Evolutionary conservation across 2,797 vertebrate genomes (phyloP), one percentile per base, ranked within the genome.

Genomic region (Octomys mimax): DNA sequence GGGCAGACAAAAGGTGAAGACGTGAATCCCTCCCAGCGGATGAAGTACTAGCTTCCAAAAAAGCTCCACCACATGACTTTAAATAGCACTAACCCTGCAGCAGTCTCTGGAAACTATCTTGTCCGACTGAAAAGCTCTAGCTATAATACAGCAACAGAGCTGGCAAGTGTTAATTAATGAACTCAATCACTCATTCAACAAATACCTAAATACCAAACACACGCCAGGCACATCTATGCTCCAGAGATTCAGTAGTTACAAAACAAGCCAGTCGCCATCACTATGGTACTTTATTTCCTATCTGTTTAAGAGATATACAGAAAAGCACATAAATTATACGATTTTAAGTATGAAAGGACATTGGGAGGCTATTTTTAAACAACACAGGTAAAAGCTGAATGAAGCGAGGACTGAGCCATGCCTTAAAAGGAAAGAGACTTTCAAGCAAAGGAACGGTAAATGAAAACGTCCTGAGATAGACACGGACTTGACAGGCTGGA

Each of bases 1-100:
- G 94, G 95, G 96, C 97, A 95, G 64, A 82, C 62, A 62, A 87
- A 73, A 94, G 78, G 81, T 31, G 10, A 57, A 61, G 7, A 5
- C 24, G 2, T 13, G 36, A 88, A 94, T 93, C 26, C 36, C 28
- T 66, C 33, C 3, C 39, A 36, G 49, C 1, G 80, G 88, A 6
- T 49, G 33, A 94, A 26, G n/a, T 61, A 24, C 13, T 19, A 13
- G 59, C 90, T 96, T 92, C 81, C 87, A 91, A 13, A 88, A n/a
- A 49, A 91, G 36, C 36, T 82, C 49, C 73, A 49, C 28, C 39
- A 7, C 10, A 75, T 82, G 36, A 84, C 33, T 89, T 79, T 62
- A 87, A 81, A 36, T 1, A 64, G 61, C 39, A 78, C 52, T 64
- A 61, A 54, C 0, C 0, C 78, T 73, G 14, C 3, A 59, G 36